Percentiles rank a stretch among this genome's conserved stretches.
Evolutionary conservation across 2,797 vertebrate species (phyloP).

Genomic region (Catostomus latipinnis): DNA sequence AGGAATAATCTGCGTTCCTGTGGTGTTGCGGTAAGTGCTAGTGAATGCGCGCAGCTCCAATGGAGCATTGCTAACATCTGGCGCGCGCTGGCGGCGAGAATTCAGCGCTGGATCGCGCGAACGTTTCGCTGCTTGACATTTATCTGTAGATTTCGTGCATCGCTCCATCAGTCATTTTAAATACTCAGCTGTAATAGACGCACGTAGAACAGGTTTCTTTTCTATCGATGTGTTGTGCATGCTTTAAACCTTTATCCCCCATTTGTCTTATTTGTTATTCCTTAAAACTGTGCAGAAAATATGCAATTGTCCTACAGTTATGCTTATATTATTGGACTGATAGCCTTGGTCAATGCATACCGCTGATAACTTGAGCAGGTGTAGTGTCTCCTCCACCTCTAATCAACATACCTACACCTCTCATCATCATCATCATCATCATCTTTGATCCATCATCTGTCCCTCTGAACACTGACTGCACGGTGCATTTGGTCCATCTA

Average conservation of each 20-base stretch:
- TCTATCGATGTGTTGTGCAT: conserved; percentile 3
- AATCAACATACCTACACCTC: conserved; percentile 41
- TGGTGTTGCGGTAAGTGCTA: conserved; percentile 47
- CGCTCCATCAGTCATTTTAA: neutral
- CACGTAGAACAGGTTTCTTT: neutral
- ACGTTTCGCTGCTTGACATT: conserved; percentile 3
- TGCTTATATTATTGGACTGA: neutral
- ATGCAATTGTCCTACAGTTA: neutral
- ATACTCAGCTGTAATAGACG: neutral
- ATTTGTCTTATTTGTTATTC: neutral
- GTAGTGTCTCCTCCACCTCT: conserved; percentile 39
- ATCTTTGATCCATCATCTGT: conserved; percentile 27
- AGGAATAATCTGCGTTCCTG: conserved; percentile 34
- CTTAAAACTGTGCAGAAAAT: neutral
- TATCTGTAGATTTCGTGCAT: conserved; percentile 15
- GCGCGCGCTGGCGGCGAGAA: conserved; percentile 33
- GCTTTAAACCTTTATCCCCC: conserved; percentile 13
- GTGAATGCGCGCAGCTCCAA: conserved; percentile 11
- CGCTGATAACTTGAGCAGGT: conserved; percentile 25
- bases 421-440: conserved; percentile 12
- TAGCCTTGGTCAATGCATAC: neutral
- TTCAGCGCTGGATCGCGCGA: conserved; percentile 23
- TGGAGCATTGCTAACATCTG: conserved; percentile 36
- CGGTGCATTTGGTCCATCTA: conserved; percentile 23
- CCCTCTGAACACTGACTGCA: conserved; percentile 29